phyloP scores from a whole-genome alignment of 2,888 invertebrate genomes.

The Drosophila meridionalis region DNA sequence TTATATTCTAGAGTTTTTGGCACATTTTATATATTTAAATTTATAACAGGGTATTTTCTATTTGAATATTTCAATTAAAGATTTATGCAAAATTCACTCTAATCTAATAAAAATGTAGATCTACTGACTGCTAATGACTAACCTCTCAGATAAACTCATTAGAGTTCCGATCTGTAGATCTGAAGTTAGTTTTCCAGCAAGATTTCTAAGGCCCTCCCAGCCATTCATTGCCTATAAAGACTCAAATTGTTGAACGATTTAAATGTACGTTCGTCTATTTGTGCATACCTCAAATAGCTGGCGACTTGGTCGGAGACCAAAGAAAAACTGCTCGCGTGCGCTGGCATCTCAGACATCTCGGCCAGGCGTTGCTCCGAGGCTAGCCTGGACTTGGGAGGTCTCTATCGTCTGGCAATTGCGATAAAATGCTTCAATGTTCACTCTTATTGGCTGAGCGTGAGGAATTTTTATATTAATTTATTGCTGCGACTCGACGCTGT shows the following conservation, averaged over 20 bases:
- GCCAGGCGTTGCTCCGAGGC: not conserved
- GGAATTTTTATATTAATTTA: slow-evolving; percentile 83
- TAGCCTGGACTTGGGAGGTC: slow-evolving; percentile 13
- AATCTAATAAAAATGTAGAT: not conserved
- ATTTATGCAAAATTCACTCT: not conserved
- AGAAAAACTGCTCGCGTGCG: slow-evolving; percentile 73
- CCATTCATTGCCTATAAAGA: not conserved
- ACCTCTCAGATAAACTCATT: not conserved
- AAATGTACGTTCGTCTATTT: slow-evolving; percentile 56
- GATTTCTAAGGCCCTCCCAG: not conserved
- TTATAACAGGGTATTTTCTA: not conserved
- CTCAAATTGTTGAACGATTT: slow-evolving; percentile 60
- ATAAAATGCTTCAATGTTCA: slow-evolving; percentile 77
- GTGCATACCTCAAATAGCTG: slow-evolving; percentile 65
- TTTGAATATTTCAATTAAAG: not conserved
- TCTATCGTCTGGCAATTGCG: slow-evolving; percentile 63
- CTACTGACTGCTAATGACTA: not conserved
- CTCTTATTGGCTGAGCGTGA: slow-evolving; percentile 83
- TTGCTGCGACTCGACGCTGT: slow-evolving; percentile 56
- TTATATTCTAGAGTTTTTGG: not conserved
- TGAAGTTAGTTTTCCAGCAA: not conserved
- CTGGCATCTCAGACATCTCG: slow-evolving; percentile 68
- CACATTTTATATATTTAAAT: not conserved
- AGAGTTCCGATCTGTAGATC: not conserved
- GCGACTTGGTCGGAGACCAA: slow-evolving; percentile 39